These are phyloP conservation scores for Xestia xanthographa DNA, from an alignment of 2,888 invertebrate species.

Conservation along the genomic window DNA sequence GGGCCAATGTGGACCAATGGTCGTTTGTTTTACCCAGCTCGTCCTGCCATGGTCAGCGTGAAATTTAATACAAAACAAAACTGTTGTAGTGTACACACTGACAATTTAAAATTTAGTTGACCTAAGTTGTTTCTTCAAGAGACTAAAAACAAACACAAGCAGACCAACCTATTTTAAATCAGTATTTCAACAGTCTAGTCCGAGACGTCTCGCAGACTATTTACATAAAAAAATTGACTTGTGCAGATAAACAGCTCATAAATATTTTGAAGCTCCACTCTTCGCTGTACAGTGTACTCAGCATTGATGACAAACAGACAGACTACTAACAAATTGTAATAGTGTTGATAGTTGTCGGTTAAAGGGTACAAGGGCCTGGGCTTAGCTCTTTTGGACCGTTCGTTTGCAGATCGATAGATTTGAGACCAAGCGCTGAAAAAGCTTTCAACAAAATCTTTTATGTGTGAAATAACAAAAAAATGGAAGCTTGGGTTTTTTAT, in stretches of 20 bases:
- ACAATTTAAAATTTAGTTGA: not conserved
- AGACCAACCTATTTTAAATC: conserved; percentile 16
- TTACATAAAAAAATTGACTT: conserved; percentile 51
- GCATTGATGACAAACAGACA: conserved; percentile 51
- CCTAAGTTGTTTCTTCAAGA: not conserved
- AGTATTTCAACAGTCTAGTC: conserved; percentile 21
- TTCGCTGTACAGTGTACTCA: conserved; percentile 27
- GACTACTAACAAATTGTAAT: conserved; percentile 34
- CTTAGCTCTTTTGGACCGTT: conserved; percentile 35
- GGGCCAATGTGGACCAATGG: not conserved
- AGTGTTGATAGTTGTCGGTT: conserved; percentile 44
- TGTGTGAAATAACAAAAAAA: conserved; percentile 37
- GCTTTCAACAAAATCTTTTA: conserved; percentile 50
- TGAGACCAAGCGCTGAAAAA: conserved; percentile 40
- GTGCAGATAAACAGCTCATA: conserved; percentile 48
- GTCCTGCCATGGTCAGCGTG: not conserved
- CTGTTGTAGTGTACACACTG: not conserved
- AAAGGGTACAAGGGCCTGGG: conserved; percentile 29
- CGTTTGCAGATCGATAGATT: conserved; percentile 59
- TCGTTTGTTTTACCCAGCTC: not conserved
- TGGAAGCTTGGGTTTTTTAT: conserved; percentile 23
- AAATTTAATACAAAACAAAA: not conserved
- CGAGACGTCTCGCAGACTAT: conserved; percentile 21
- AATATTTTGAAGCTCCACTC: conserved; percentile 53
- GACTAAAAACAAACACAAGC: conserved; percentile 28